Base-by-base conservation (phyloP, 2,888 invertebrate species). In the Nemoura dubitans region DNA sequence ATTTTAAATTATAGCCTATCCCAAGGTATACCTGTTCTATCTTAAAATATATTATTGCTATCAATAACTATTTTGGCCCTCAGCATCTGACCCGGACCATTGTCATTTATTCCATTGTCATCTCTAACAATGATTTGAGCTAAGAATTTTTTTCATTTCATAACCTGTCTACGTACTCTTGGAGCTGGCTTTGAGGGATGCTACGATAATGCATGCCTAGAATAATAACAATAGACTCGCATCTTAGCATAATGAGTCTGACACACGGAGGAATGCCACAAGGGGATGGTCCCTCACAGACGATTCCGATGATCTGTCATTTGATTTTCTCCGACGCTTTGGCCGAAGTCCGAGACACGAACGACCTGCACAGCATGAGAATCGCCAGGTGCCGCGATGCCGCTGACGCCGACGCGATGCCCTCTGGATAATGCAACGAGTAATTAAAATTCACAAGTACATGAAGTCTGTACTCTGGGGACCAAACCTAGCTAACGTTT, bases 21-120 rank as follows among this genome's bases (percentile, higher is more conserved):
- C 21, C 14, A 59, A n/a, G n/a, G n/a, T n/a, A n/a, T n/a, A n/a
- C n/a, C n/a, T n/a, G n/a, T n/a, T n/a, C 59, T 21, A 1, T 59
- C 59, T 59, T 59, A 59, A 59, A 59, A 59, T 59, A 59, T 59
- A 59, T 59, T 59, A 59, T 59, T 59, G 59, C 21, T 59, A 59
- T 59, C 59, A 59, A 59, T 59, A 59, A 59, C 59, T 59, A 3
- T 59, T 59, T 59, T 59, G 59, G 59, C 21, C 59, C 59, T 59
- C 59, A 59, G 14, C 59, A 59, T 59, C 21, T 36, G 59, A 59
- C 59, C 59, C 21, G 21, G 14, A 59, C 59, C 59, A 59, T 59
- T 59, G 59, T 59, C 59, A 59, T 59, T 10, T 59, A 21, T 59
- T 59, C 10, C 59, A 59, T 59, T 59, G 59, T 59, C 59, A 59